Conservation (phyloP, 2,888 invertebrate species). For the Himalopsyche japonica region DNA sequence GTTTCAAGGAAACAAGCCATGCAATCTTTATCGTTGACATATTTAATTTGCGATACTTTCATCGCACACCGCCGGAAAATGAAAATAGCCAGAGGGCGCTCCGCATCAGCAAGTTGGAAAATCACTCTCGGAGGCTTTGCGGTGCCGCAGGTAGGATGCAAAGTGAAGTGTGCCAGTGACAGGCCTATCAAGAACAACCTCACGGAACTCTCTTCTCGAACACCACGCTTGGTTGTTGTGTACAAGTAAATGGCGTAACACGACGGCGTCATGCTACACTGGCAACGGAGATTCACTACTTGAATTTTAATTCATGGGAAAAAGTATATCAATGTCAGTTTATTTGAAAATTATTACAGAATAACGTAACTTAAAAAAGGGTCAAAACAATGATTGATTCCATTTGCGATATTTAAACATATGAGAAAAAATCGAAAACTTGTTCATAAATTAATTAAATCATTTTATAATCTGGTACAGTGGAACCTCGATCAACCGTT, state of each 20-base stretch:
- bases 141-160: slow-evolving; percentile 25
- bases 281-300: not conserved
- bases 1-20: not conserved
- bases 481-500: too few relatives aligned
- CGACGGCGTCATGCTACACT: not conserved
- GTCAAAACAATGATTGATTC: too few relatives aligned
- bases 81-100: not conserved
- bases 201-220: not conserved
- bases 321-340: too few relatives aligned
- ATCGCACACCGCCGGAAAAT: not conserved
- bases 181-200: slow-evolving; percentile 11
- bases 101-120: not conserved
- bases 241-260: slow-evolving; percentile 2
- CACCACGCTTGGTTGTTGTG: slow-evolving; percentile 16
- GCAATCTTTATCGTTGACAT: slow-evolving; percentile 2
- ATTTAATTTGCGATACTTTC: not conserved
- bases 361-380: too few relatives aligned
- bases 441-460: too few relatives aligned
- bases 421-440: too few relatives aligned
- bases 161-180: slow-evolving; percentile 25
- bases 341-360: too few relatives aligned
- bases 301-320: not conserved
- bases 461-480: too few relatives aligned
- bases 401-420: too few relatives aligned
- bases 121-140: slow-evolving; percentile 9